Evolutionary conservation across 2,797 vertebrate genomes (phyloP), one percentile per base, ranked within the genome.

Genomic region (Xenops minutus): DNA sequence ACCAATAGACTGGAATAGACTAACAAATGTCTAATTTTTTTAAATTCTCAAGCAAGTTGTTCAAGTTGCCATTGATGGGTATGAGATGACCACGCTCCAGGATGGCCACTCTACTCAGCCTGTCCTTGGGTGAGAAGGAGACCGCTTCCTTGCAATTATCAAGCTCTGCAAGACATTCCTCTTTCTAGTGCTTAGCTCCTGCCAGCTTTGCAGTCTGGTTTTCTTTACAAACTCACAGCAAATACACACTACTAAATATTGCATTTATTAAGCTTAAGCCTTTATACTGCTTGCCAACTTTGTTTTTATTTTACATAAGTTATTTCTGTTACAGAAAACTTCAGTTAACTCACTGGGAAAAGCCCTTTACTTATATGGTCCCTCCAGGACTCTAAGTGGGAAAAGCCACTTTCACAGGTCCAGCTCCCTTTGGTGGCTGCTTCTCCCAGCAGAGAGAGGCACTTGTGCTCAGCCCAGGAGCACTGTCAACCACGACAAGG

Each of bases 321-420:
- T 97, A 96, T 93, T 97, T 93, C 69, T 95, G 95, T 77, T 75
- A 92, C 76, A 93, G 93, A 90, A 95, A 81, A 89, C 85, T 84
- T 83, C 73, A 69, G 92, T 94, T 79, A 93, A 56, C 46, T 93
- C 3, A 14, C 72, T 95, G 86, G 84, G 91, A 92, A 95, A 92
- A 92, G 71, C 93, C 79, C 95, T 92, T 95, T 64, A 93, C 79
- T 96, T 95, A 72, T 88, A 96, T 0, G 0, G 74, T 94, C 93
- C 94, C 95, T 86, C n/a, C 85, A 95, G 94, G 92, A 84, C 71
- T 86, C 29, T 94, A 62, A 95, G 80, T 2, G 20, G 90, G 76
- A 67, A 86, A 93, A 95, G 85, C 74, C 94, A 88, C 92, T 93
- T 95, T 95, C 46, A 78, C 20, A 75, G 92, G 69, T 58, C 62